A percentile compares a stretch with the other conserved stretches of the same genome.
phyloP scores from a whole-genome alignment of 1,140 invertebrate species.

The Dysdera silvatica region DNA sequence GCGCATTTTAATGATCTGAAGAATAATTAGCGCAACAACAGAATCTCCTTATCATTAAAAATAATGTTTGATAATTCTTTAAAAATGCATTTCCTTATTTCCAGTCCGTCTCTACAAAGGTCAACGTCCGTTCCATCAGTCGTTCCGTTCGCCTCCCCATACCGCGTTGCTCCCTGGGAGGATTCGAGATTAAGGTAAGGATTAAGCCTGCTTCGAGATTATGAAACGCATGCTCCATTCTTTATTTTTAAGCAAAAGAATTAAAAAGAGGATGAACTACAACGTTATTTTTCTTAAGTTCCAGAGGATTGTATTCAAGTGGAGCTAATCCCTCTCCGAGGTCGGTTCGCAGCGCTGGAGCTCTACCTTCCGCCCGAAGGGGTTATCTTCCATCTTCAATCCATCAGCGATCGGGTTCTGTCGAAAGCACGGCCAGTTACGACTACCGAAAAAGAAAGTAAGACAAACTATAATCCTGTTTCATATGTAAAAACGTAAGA shows the following conservation, averaged over 20 bases:
- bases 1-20: too few species aligned
- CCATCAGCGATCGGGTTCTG: conserved; percentile 22
- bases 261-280: not conserved
- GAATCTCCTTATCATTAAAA: not conserved
- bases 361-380: conserved; percentile 7
- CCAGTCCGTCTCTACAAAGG: conserved; percentile 31
- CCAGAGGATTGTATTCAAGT: conserved; percentile 40
- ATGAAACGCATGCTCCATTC: not conserved
- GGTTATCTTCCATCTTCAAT: too few species aligned
- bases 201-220: not conserved
- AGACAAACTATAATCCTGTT: not conserved
- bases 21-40: too few species aligned
- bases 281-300: conserved; percentile 38
- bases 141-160: conserved; percentile 60
- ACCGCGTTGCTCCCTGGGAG: conserved; percentile 69
- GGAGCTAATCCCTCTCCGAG: conserved; percentile 43
- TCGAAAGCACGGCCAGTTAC: conserved; percentile 32
- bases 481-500: too few species aligned
- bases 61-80: not conserved
- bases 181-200: conserved; percentile 30
- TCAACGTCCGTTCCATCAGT: conserved; percentile 35
- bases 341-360: conserved; percentile 46
- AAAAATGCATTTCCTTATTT: conserved; percentile 8
- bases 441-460: conserved; percentile 36
- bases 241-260: not conserved